phyloP scores from a whole-genome alignment of 64 coral and sea anemone species.

The Cladopsammia gracilis region DNA sequence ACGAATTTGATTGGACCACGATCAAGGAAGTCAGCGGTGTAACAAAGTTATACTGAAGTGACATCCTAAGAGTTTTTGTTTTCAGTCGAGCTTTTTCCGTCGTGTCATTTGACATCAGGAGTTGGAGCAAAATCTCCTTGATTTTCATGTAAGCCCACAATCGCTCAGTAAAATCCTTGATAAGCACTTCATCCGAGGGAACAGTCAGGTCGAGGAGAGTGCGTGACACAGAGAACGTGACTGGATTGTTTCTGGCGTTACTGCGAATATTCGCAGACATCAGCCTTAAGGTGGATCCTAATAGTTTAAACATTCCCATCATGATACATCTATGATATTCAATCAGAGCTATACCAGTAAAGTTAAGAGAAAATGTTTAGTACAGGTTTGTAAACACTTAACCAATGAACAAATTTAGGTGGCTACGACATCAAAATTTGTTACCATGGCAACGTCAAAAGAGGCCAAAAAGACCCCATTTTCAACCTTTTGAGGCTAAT shows the following conservation, averaged over 20 bases:
- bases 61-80: slow-evolving; percentile 35
- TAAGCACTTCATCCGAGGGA: slow-evolving; percentile 13
- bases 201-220: slow-evolving; percentile 29
- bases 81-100: slow-evolving; percentile 24
- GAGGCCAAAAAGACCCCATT: too few relatives aligned
- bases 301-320: too few relatives aligned
- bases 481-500: too few relatives aligned
- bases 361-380: too few relatives aligned
- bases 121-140: slow-evolving; percentile 46
- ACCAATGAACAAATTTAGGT: too few relatives aligned
- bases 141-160: slow-evolving; percentile 71
- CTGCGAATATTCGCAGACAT: slow-evolving; percentile 52
- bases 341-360: too few relatives aligned
- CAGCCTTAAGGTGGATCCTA: too few relatives aligned
- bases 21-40: slow-evolving; percentile 62
- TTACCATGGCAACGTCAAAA: too few relatives aligned
- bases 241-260: background rate
- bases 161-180: slow-evolving; percentile 51
- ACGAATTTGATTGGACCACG: slow-evolving; percentile 13
- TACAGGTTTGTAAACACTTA: too few relatives aligned
- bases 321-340: too few relatives aligned
- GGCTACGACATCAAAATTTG: too few relatives aligned
- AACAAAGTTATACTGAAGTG: slow-evolving; percentile 67
- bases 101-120: slow-evolving; percentile 24
- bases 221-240: slow-evolving; percentile 30